Base-by-base conservation (phyloP, 2,888 invertebrate species). In the Drosophila koepferae region DNA sequence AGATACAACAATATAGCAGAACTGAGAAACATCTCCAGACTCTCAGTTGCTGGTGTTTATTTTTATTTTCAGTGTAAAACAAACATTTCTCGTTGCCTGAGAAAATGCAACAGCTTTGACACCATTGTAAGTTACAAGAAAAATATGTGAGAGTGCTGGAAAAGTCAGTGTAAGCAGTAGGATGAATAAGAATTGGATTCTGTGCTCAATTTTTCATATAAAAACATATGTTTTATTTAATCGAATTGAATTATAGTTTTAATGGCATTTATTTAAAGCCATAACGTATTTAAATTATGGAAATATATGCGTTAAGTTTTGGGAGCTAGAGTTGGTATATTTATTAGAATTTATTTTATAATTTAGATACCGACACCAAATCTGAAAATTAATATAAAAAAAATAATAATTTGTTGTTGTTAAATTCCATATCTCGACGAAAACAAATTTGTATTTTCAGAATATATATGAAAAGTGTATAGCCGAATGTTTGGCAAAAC, bases 31-130 rank as follows among this genome's bases (percentile, higher is more conserved):
- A 55, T 64, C 38, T 43, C 31, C 6, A 9, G 38, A 43, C 8
- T 9, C 49, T 8, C 8, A 44, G 16, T 36, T 41, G 43, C n/a
- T 55, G 44, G 5, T 59, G 46, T 65, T 63, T 63, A 18, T 53
- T 69, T 64, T 43, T n/a, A n/a, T n/a, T 23, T 49, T 12, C 10
- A 51, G 34, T 38, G 62, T 18, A 68, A 73, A 65, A 56, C 18
- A 70, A 62, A 63, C 69, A 63, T 65, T 72, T 73, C 51, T 18
- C n/a, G n/a, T n/a, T 41, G 23, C 5, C 68, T 54, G 34, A 48
- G 23, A 72, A 62, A 64, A 55, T 69, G 69, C 67, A 74, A 65
- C 60, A 65, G 46, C 69, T 65, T 59, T 65, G 80, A 63, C 80
- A 63, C 67, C 67, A 67, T 62, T 67, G 44, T 56, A 48, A 78